phyloP scores from a whole-genome alignment of 1,140 invertebrate species.

The Dolichoris vasculosae region DNA sequence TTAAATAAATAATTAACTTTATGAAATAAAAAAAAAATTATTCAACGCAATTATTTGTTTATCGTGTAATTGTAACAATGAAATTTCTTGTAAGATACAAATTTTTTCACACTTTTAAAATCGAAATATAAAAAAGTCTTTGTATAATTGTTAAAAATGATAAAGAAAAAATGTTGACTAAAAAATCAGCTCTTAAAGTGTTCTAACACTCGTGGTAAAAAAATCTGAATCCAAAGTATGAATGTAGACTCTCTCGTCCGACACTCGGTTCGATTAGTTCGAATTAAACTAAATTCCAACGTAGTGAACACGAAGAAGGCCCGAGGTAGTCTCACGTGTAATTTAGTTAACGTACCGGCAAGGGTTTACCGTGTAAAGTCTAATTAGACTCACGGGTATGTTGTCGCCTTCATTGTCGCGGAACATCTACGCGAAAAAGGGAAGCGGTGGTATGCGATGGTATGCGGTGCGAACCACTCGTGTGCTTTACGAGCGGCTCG shows the following conservation, averaged over 20 bases:
- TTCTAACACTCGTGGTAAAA: background rate
- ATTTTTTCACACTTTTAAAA: too few species aligned
- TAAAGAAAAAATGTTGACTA: background rate
- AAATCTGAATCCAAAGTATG: background rate
- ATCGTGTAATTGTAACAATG: too few species aligned
- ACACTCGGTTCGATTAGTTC: background rate
- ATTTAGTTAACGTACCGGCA: background rate
- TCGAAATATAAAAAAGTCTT: too few species aligned
- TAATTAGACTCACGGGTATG: constrained; percentile 5
- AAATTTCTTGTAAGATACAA: too few species aligned
- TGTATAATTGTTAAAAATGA: background rate
- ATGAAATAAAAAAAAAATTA: too few species aligned
- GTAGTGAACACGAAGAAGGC: background rate
- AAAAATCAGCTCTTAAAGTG: background rate
- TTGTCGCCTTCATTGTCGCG: constrained; percentile 19
- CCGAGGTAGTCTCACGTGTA: background rate
- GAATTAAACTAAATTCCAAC: background rate
- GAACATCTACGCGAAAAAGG: background rate
- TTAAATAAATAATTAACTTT: too few species aligned
- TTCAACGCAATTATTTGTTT: too few species aligned
- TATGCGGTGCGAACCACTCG: constrained; percentile 3
- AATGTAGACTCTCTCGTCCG: background rate
- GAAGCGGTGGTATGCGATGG: background rate
- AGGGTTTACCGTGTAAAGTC: background rate
- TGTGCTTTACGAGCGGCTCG: background rate